Conservation (phyloP, 2,797 vertebrate species). For the Artibeus jamaicensis region DNA sequence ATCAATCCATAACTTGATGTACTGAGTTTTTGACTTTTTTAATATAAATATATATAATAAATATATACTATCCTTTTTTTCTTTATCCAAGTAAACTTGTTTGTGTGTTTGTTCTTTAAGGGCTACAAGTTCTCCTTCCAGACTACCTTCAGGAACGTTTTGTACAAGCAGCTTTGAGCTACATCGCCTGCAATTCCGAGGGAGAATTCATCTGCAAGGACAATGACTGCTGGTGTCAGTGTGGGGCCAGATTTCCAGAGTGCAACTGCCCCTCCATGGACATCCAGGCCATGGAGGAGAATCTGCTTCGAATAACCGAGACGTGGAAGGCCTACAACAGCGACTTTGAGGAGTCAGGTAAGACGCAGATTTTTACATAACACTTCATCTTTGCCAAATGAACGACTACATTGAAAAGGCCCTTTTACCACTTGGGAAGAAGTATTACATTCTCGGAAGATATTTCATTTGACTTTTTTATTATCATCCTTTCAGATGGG, state of each 20-base stretch:
- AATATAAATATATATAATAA: not conserved
- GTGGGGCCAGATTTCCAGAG: conserved; percentile 91
- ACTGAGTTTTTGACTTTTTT: not conserved
- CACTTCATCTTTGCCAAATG: not conserved
- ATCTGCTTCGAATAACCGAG: conserved; percentile 92
- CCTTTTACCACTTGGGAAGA: not conserved
- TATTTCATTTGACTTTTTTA: not conserved
- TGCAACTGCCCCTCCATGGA: conserved; percentile 98
- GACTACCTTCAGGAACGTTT: conserved; percentile 95
- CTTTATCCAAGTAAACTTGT: not conserved
- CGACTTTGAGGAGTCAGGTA: conserved; percentile 97
- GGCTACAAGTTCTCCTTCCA: conserved; percentile 95
- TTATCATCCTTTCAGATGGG: not conserved
- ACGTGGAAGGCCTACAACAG: conserved; percentile 92
- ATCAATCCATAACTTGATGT: not conserved
- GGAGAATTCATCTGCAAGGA: conserved; percentile 95
- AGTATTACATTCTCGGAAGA: not conserved
- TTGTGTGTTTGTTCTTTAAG: conserved; percentile 77
- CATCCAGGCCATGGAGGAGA: conserved; percentile 97
- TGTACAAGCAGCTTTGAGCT: conserved; percentile 95
- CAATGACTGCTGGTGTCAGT: conserved; percentile 97
- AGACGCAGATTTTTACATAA: not conserved
- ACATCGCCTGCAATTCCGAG: conserved; percentile 97
- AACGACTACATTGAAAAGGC: not conserved
- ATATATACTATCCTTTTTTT: not conserved